Evolutionary conservation across 2,888 invertebrate genomes (phyloP), one percentile per base, ranked within the genome.

Genomic region (Minunthozetes semirufus): DNA sequence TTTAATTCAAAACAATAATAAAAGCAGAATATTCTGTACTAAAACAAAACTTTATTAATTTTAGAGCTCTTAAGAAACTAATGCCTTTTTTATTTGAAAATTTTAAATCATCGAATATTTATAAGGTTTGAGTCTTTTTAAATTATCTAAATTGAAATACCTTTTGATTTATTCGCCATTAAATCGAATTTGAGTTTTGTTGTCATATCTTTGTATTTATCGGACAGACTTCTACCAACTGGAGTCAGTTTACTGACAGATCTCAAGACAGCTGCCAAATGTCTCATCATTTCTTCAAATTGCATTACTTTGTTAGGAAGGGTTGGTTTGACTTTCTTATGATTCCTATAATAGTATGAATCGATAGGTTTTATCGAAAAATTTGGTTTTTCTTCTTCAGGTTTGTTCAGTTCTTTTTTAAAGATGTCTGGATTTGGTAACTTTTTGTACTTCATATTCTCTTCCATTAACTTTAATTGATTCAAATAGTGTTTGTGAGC

Each of bases 281-380:
- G 33, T 42, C 22, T 46, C n/a, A 68, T 19, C 68, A 68, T 38
- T 68, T 38, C 38, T 2, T 68, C 42, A 19, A 68, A 42, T 68
- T 38, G n/a, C 68, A 68, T 68, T n/a, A 68, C 6, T 68, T 46
- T 68, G 42, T 68, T 68, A 2, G 68, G 68, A 22, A 68, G 68
- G 3, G 68, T 68, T 19, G 68, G 19, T 15, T 38, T 33, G 0
- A n/a, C 33, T 63, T 63, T 68, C 38, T 68, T 11, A 15, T 13
- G n/a, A n/a, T 66, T 66, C n/a, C 42, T 68, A 46, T 42, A 42
- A n/a, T 68, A 33, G 5, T 63, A 1, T 1, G 68, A 8, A 22
- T 68, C 46, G 0, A 42, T 4, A 3, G 42, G 68, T 15, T 6
- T 68, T 1, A 68, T 22, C 2, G 17, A n/a, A 22, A 68, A 68